These are phyloP conservation scores for Epinephelus awoara DNA, from an alignment of 2,797 vertebrate genomes.

Conservation along the genomic window DNA sequence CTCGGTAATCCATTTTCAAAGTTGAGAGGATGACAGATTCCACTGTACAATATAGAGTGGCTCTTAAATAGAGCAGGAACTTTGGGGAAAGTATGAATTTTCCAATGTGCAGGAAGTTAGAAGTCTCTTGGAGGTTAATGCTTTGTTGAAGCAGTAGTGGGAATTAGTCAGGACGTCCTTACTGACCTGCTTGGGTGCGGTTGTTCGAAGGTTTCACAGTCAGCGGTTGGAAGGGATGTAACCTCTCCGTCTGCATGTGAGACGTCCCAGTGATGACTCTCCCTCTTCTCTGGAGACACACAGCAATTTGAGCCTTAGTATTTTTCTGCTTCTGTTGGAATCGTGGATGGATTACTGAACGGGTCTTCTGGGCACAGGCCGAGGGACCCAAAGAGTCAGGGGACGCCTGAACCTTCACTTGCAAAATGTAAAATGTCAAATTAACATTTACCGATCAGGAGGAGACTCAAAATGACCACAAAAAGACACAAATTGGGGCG, in stretches of 20 bases:
- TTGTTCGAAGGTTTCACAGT: slow-evolving; percentile 28
- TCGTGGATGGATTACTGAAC: no score
- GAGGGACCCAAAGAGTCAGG: no score
- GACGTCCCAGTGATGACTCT: slow-evolving; percentile 50
- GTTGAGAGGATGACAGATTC: slow-evolving; percentile 59
- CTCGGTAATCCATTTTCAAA: slow-evolving; percentile 66
- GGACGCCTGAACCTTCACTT: no score
- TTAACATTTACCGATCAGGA: no score
- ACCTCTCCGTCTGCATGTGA: slow-evolving; percentile 50
- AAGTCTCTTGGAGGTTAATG: slow-evolving; percentile 30
- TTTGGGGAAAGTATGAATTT: slow-evolving; percentile 34
- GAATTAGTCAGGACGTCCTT: slow-evolving; percentile 50
- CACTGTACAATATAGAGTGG: slow-evolving; percentile 37
- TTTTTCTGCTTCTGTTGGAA: slow-evolving; percentile 59
- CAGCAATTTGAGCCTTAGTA: slow-evolving; percentile 27
- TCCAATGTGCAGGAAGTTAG: slow-evolving; percentile 24
- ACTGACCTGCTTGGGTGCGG: slow-evolving; percentile 60
- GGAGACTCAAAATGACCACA: no score
- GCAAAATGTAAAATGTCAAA: no score
- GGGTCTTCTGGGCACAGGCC: no score
- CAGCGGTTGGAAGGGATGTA: slow-evolving; percentile 40
- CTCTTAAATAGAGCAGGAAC: slow-evolving; percentile 44
- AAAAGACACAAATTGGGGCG: no score
- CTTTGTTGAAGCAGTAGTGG: slow-evolving; percentile 41
- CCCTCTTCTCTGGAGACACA: slow-evolving; percentile 47